phyloP scores from a whole-genome alignment of 1,140 invertebrate genomes.

The Drosophila saltans region DNA sequence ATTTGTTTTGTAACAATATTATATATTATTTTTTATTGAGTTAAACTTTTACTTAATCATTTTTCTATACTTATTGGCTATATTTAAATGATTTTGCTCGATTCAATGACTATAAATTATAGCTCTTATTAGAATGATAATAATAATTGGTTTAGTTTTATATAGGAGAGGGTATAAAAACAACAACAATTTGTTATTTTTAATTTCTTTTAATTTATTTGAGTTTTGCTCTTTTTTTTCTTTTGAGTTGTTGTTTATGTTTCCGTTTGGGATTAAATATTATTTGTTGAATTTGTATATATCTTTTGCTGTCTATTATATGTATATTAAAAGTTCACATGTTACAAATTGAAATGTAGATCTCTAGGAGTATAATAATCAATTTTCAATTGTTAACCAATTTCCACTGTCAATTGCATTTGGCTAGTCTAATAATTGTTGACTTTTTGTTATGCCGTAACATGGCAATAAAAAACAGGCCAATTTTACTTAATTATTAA shows the following conservation, averaged over 20 bases:
- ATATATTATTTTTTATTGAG: background rate
- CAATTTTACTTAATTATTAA: slow-evolving; percentile 58
- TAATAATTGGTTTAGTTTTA: too few species aligned
- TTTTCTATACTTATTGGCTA: too few species aligned
- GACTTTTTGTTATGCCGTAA: slow-evolving; percentile 10
- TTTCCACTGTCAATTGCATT: slow-evolving; percentile 33
- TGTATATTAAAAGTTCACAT: background rate
- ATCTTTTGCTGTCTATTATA: too few species aligned
- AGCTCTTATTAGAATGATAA: too few species aligned
- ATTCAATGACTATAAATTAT: too few species aligned
- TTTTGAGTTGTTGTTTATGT: slow-evolving; percentile 12
- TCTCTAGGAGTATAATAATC: background rate
- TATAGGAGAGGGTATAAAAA: background rate
- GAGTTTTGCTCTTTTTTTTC: background rate
- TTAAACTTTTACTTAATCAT: too few species aligned
- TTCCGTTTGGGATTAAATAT: slow-evolving; percentile 11
- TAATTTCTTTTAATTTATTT: slow-evolving; percentile 12
- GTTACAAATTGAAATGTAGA: background rate
- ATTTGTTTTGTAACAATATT: background rate
- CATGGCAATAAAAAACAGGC: slow-evolving; percentile 14
- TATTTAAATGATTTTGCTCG: too few species aligned
- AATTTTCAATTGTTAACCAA: slow-evolving; percentile 28
- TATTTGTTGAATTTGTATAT: background rate
- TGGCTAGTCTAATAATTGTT: slow-evolving; percentile 20
- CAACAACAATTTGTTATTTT: background rate